Conservation (phyloP, 2,113 vertebrate species). For the Syngnathus scovelli region DNA sequence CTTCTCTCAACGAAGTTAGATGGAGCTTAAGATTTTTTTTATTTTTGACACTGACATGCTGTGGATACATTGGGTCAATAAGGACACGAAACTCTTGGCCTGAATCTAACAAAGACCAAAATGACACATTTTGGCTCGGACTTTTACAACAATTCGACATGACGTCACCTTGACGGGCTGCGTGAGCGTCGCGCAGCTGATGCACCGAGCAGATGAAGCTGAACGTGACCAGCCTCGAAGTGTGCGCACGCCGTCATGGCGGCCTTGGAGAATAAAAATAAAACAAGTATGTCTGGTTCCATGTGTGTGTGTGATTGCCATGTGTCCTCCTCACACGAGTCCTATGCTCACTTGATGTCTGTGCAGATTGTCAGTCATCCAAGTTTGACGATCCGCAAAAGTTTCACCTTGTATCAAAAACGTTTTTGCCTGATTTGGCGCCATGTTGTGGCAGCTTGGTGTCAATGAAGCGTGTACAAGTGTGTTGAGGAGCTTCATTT, state of each 20-base stretch:
- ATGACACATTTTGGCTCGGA: too few relatives aligned
- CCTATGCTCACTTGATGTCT: neutral
- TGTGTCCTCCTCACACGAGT: neutral
- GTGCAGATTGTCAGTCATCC: neutral
- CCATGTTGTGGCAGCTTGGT: neutral
- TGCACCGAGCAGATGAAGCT: slow-evolving; percentile 4
- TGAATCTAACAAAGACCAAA: neutral
- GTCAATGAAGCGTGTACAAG: neutral
- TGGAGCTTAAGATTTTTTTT: neutral
- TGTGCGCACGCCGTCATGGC: neutral
- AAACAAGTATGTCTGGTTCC: neutral
- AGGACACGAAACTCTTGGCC: neutral
- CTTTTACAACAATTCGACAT: neutral
- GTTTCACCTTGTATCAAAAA: neutral
- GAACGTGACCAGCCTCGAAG: neutral
- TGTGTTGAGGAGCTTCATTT: neutral
- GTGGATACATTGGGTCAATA: neutral
- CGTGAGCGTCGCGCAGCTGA: neutral
- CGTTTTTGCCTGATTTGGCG: neutral
- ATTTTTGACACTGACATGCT: neutral
- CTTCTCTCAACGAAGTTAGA: neutral
- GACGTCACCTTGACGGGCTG: neutral
- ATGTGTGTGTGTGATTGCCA: neutral
- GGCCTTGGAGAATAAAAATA: neutral
- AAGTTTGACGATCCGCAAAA: neutral